These are phyloP conservation scores for Dipodomys merriami DNA, from an alignment of 2,113 vertebrate species.

Conservation along the genomic window DNA sequence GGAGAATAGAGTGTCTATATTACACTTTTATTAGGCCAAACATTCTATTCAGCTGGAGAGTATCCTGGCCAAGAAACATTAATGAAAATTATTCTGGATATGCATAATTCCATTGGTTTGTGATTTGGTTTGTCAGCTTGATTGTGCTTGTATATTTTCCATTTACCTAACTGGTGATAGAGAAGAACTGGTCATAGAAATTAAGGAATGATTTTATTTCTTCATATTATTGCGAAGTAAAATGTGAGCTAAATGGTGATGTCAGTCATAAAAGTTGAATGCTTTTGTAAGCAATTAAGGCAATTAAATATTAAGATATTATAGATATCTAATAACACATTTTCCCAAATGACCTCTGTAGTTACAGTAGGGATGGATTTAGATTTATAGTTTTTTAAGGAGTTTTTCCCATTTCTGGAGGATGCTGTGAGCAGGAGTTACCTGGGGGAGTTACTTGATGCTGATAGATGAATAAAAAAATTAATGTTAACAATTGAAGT, in stretches of 20 bases:
- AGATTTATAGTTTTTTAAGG: neutral
- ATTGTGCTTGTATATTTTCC: constrained; percentile 41
- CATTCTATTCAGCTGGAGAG: constrained; percentile 28
- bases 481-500: too few relatives aligned
- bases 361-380: neutral
- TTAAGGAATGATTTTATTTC: constrained; percentile 31
- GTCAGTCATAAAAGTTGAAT: constrained; percentile 40
- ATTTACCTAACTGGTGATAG: constrained; percentile 43
- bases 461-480: neutral
- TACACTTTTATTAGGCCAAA: constrained; percentile 59
- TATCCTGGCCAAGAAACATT: constrained; percentile 40
- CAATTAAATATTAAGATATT: constrained; percentile 65
- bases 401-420: neutral
- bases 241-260: constrained; percentile 32
- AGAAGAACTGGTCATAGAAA: constrained; percentile 48
- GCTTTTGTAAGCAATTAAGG: constrained; percentile 44
- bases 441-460: neutral
- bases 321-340: neutral
- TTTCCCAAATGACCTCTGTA: constrained; percentile 23
- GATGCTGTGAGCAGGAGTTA: neutral
- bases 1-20: constrained; percentile 37
- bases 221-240: constrained; percentile 31
- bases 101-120: constrained; percentile 39
- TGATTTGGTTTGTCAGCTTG: constrained; percentile 47
- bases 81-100: constrained; percentile 55